phyloP scores from a whole-genome alignment of 2,113 vertebrate genomes.

The Cavia aperea region DNA sequence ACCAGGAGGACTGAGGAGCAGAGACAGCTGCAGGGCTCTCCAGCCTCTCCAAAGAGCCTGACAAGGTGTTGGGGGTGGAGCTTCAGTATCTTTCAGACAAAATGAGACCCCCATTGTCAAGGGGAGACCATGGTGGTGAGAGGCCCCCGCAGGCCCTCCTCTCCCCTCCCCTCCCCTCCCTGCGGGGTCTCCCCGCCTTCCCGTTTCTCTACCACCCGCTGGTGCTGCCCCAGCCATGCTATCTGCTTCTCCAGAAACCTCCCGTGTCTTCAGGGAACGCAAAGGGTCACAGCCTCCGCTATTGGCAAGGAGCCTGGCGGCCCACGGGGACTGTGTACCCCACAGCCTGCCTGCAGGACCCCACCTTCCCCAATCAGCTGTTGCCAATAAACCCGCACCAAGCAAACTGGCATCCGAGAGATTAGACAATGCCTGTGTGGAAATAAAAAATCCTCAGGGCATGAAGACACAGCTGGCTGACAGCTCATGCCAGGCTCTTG shows the following conservation, averaged over 20 bases:
- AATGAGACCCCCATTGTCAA: fast-evolving
- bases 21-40: neutral
- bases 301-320: neutral
- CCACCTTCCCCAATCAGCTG: neutral
- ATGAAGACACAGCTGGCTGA: neutral
- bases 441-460: neutral
- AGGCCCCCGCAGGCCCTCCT: fast-evolving
- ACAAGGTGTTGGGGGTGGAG: too few species aligned
- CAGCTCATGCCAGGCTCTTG: fast-evolving
- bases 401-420: neutral
- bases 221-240: neutral
- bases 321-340: neutral
- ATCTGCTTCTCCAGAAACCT: neutral
- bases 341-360: fast-evolving
- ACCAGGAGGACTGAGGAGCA: neutral
- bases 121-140: neutral
- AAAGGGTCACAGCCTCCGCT: neutral
- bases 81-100: neutral
- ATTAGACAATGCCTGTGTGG: fast-evolving
- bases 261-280: neutral
- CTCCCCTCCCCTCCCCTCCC: too few species aligned
- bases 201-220: neutral
- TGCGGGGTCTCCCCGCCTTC: fast-evolving
- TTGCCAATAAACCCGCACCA: neutral
- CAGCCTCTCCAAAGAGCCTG: neutral